Percentiles rank a stretch among this genome's conserved stretches.
phyloP scores from a whole-genome alignment of 2,113 vertebrate species.

The Nanorana parkeri region DNA sequence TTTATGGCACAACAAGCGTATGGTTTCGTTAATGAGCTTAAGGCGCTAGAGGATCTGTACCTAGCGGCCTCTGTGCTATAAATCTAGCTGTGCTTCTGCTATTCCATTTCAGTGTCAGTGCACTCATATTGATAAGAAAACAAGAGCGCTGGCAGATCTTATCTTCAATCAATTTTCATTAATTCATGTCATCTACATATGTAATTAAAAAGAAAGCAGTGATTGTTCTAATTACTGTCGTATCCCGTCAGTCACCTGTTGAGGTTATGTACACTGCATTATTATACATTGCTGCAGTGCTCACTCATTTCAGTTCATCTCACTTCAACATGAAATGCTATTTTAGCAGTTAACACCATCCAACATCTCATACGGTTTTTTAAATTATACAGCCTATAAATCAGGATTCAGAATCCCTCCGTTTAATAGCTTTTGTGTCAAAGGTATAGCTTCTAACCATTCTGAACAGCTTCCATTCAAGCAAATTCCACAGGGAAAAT shows the following conservation, averaged over 20 bases:
- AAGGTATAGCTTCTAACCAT: constrained; percentile 58
- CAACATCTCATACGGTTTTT: constrained; percentile 53
- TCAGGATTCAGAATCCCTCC: constrained; percentile 58
- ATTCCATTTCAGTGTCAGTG: not conserved
- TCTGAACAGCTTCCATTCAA: constrained; percentile 57
- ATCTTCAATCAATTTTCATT: constrained; percentile 3
- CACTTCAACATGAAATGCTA: constrained; percentile 49
- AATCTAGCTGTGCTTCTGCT: no score
- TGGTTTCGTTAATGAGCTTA: no score
- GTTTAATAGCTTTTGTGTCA: constrained; percentile 58
- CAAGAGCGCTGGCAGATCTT: not conserved
- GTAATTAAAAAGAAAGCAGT: constrained; percentile 1
- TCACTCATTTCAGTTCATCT: constrained; percentile 41
- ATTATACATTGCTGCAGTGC: constrained; percentile 48
- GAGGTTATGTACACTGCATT: constrained; percentile 47
- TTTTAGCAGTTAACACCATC: constrained; percentile 52
- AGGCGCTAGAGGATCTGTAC: no score
- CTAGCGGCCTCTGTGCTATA: no score
- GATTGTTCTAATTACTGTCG: constrained; percentile 17
- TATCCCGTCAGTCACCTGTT: not conserved
- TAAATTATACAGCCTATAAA: constrained; percentile 56
- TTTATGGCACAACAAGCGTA: no score
- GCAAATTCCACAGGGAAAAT: constrained; percentile 54
- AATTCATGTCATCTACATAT: not conserved
- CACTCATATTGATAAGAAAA: not conserved